Evolutionary conservation across 2,113 vertebrate species (phyloP).

Genomic region (Sturnus vulgaris): DNA sequence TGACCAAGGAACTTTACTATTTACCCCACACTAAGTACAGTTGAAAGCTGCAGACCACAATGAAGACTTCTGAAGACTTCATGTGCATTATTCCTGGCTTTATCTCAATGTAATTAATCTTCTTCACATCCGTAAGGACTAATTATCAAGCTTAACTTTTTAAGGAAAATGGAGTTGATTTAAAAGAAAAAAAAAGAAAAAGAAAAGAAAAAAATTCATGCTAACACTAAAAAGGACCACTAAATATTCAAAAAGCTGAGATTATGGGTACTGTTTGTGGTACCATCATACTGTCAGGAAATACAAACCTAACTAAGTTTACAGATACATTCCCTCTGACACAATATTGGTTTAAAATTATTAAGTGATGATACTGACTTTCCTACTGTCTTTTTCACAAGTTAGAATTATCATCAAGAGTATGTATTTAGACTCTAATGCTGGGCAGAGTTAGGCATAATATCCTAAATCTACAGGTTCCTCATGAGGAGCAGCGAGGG

Average conservation of each 20-base stretch:
- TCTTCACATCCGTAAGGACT: neutral
- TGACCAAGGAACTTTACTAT: neutral
- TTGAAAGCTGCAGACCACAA: neutral
- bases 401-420: neutral
- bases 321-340: neutral
- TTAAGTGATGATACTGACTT: neutral
- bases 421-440: neutral
- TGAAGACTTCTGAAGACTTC: neutral
- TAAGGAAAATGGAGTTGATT: neutral
- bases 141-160: neutral
- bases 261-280: neutral
- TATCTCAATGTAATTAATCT: neutral
- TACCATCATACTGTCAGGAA: neutral
- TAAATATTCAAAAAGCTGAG: neutral
- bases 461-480: neutral
- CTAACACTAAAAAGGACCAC: neutral
- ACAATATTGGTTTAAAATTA: neutral
- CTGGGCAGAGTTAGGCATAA: neutral
- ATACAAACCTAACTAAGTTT: neutral
- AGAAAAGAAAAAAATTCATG: neutral
- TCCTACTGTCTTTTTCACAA: neutral
- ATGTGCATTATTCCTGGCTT: neutral
- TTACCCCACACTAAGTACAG: neutral
- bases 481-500: fast-evolving
- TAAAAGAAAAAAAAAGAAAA: neutral